Conservation (phyloP, 2,888 invertebrate genomes). For the Drosophila monieri region DNA sequence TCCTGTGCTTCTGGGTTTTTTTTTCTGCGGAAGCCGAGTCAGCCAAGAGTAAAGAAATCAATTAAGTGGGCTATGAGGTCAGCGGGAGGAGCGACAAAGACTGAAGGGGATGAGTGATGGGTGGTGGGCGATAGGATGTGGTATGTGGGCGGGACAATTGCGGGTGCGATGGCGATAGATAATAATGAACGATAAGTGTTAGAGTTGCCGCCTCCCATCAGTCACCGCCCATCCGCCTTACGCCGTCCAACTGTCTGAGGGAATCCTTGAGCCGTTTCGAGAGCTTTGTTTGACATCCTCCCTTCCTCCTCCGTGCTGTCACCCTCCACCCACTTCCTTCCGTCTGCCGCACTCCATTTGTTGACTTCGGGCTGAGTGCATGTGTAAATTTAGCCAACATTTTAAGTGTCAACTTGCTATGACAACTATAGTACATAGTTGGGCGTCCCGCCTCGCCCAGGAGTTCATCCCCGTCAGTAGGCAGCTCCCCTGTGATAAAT, state of each 20-base stretch:
- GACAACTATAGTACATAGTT: slow-evolving; percentile 59
- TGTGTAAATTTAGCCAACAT: slow-evolving; percentile 77
- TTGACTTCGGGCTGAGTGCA: slow-evolving; percentile 67
- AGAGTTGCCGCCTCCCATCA: slow-evolving; percentile 62
- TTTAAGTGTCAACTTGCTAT: slow-evolving; percentile 74
- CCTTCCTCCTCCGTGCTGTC: neutral
- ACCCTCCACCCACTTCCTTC: neutral
- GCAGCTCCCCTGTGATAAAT: slow-evolving; percentile 59
- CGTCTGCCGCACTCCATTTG: slow-evolving; percentile 28
- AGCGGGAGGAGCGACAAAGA: slow-evolving; percentile 3
- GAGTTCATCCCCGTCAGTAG: neutral
- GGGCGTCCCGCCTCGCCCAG: slow-evolving; percentile 14
- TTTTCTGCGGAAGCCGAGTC: slow-evolving; percentile 23
- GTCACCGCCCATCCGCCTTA: slow-evolving; percentile 23
- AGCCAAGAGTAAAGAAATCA: slow-evolving; percentile 63
- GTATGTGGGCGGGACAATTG: neutral
- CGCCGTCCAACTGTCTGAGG: neutral
- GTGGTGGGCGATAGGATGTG: slow-evolving; percentile 3
- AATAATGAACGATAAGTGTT: slow-evolving; percentile 78
- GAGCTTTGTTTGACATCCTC: slow-evolving; percentile 37
- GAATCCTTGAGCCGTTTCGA: slow-evolving; percentile 29
- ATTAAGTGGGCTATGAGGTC: slow-evolving; percentile 54
- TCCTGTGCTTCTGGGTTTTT: slow-evolving; percentile 33
- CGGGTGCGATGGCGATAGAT: slow-evolving; percentile 53
- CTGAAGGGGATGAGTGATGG: neutral